Base-by-base conservation (phyloP, 64 coral and sea anemone genomes). In the Montipora cactus region DNA sequence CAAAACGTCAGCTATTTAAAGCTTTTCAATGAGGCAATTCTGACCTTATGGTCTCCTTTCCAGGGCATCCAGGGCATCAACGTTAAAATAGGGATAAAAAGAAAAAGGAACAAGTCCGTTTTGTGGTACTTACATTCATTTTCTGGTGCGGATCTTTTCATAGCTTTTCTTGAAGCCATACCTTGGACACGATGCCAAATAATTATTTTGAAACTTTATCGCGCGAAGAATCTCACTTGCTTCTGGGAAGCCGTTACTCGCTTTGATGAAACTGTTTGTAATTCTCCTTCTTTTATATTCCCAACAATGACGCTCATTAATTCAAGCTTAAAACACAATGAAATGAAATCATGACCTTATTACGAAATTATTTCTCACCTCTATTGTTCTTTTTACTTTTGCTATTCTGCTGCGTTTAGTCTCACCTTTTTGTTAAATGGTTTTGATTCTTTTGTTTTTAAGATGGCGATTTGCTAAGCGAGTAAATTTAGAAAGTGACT, bases 341-440 rank as follows among this genome's bases (percentile, higher is more conserved):
- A 44, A 83, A 62, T 11, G 23, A 61, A n/a, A 61, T 84, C 64
- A 3, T 84, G 44, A 84, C 81, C 48, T 84, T 14, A 84, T 84
- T 81, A 67, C 44, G 19, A 68, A 84, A 68, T 84, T 47, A 81
- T 47, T 47, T 84, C 61, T 84, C 59, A 84, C 81, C 59, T 67
- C 28, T 48, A 68, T 68, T 84, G 81, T 59, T 81, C 4, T 0
- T 25, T 83, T 13, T 4, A 23, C 0, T 37, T 67, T 0, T 12
- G 61, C 13, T 19, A 47, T 84, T 84, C 18, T 66, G 61, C 1
- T 79, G 48, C 47, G 48, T 14, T 79, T 15, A 64, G 61, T 64
- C 11, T 64, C 13, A 77, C 75, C 61, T 64, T 16, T 64, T 64
- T 64, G 61, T 14, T 64, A 55, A 55, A 55, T 64, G 0, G 11